phyloP scores from a whole-genome alignment of 2,888 invertebrate species.

The Desoria tigrina region DNA sequence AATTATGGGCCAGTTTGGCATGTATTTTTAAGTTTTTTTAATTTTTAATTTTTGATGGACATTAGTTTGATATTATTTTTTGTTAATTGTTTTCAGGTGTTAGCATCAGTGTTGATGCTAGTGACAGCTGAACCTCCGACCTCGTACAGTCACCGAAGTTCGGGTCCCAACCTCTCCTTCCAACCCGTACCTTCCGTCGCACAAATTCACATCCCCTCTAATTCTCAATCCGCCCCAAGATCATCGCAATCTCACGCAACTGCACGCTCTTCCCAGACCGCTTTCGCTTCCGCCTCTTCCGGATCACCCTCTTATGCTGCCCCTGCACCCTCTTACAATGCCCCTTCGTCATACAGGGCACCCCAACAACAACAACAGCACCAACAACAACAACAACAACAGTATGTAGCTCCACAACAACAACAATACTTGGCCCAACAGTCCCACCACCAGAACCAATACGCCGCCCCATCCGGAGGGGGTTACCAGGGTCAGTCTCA shows the following conservation, averaged over 20 bases:
- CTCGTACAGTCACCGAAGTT: conserved; percentile 32
- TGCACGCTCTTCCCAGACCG: background rate
- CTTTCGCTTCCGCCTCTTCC: background rate
- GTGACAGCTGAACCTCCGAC: conserved; percentile 54
- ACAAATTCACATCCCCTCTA: conserved; percentile 30
- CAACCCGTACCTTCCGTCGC: conserved; percentile 46
- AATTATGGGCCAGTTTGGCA: too few relatives aligned
- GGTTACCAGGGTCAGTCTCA: conserved; percentile 29
- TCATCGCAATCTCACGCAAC: conserved; percentile 23
- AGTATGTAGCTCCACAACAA: conserved; percentile 11
- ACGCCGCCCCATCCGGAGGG: too few relatives aligned
- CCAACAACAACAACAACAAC: background rate
- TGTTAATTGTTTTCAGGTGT: too few relatives aligned
- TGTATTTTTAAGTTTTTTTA: too few relatives aligned
- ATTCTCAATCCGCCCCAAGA: conserved; percentile 7
- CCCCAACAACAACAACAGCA: conserved; percentile 15
- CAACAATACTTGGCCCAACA: conserved; percentile 12
- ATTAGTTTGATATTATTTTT: too few relatives aligned
- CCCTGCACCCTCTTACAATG: conserved; percentile 20
- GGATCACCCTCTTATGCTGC: background rate
- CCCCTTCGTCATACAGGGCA: conserved; percentile 15
- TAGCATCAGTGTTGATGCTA: conserved; percentile 36
- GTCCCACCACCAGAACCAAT: conserved; percentile 32
- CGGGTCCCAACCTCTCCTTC: conserved; percentile 31
- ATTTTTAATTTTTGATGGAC: too few relatives aligned